Evolutionary conservation across 2,888 invertebrate species (phyloP).

Genomic region (Orthonevra nobilis): DNA sequence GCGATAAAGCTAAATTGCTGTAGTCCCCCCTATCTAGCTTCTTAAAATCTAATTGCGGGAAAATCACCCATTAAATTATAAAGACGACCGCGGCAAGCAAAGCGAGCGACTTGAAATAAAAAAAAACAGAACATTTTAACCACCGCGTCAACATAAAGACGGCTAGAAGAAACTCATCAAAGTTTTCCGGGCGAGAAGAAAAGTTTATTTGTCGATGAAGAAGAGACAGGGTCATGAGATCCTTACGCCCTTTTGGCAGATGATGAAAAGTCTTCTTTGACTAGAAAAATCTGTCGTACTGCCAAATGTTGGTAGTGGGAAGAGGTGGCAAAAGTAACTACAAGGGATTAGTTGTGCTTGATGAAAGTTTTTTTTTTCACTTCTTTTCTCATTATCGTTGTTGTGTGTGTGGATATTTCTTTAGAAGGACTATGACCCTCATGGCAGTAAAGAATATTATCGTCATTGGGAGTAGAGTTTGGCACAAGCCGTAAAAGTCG

Average conservation of each 20-base stretch:
- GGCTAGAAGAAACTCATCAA: conserved; percentile 62
- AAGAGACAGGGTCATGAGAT: too few relatives aligned
- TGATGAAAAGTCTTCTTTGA: conserved; percentile 27
- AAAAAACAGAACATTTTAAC: conserved; percentile 1
- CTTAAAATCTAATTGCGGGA: conserved; percentile 63
- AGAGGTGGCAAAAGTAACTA: conserved; percentile 45
- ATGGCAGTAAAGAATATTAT: background rate
- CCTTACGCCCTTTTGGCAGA: conserved; percentile 20
- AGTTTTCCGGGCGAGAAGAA: conserved; percentile 36
- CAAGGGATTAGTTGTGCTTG: conserved; percentile 38
- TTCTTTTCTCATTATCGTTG: conserved; percentile 2
- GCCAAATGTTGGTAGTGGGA: conserved; percentile 57
- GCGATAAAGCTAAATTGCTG: conserved; percentile 60
- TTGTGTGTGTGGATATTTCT: conserved; percentile 5
- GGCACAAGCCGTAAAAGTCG: too few relatives aligned
- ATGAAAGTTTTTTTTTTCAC: conserved; percentile 29
- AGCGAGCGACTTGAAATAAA: background rate
- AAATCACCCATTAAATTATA: conserved; percentile 68
- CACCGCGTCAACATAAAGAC: conserved; percentile 11
- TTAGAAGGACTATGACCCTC: conserved; percentile 8
- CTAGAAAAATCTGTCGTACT: conserved; percentile 35
- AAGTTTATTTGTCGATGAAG: too few relatives aligned
- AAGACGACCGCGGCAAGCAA: conserved; percentile 29
- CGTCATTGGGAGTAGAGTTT: too few relatives aligned
- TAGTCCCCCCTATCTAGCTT: background rate